Percentiles rank a stretch among this genome's conserved stretches.
Evolutionary conservation across 2,888 invertebrate genomes (phyloP).

Genomic region (Limnephilus rhombicus): DNA sequence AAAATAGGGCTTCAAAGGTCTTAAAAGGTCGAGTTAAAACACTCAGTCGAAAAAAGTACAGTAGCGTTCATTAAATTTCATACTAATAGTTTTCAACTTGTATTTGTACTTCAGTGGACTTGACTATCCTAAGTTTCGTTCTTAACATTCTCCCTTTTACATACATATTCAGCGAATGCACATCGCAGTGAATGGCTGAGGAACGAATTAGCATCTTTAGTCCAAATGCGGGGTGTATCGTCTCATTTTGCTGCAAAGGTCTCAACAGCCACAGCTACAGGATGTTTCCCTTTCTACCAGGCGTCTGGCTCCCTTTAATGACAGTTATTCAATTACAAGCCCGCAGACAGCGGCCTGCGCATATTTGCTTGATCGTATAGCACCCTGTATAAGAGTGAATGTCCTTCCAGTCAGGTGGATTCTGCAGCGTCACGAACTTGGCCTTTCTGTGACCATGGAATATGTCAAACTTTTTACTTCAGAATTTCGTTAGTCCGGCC

Average conservation of each 20-base stretch:
- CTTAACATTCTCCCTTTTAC: background rate
- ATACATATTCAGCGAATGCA: slow-evolving; percentile 17
- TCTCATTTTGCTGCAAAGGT: background rate
- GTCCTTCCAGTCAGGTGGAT: background rate
- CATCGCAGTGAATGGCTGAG: background rate
- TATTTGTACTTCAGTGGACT: background rate
- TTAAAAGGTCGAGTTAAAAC: no score
- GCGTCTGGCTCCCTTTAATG: slow-evolving; percentile 30
- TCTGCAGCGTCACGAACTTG: background rate
- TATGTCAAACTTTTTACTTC: background rate
- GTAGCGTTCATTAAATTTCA: no score
- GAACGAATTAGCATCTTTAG: background rate
- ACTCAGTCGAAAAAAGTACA: no score
- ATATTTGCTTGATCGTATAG: background rate
- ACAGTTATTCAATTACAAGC: slow-evolving; percentile 34
- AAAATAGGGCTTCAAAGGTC: no score
- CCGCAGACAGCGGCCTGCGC: slow-evolving; percentile 12
- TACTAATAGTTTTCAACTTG: background rate
- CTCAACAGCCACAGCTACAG: background rate
- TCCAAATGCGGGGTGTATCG: background rate
- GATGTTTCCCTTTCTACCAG: background rate
- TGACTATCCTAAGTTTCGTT: background rate
- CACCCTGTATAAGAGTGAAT: background rate
- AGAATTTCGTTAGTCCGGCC: no score
- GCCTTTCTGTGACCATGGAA: background rate